These are phyloP conservation scores for Acropternis orthonyx DNA, from an alignment of 2,797 vertebrate species.

Conservation along the genomic window DNA sequence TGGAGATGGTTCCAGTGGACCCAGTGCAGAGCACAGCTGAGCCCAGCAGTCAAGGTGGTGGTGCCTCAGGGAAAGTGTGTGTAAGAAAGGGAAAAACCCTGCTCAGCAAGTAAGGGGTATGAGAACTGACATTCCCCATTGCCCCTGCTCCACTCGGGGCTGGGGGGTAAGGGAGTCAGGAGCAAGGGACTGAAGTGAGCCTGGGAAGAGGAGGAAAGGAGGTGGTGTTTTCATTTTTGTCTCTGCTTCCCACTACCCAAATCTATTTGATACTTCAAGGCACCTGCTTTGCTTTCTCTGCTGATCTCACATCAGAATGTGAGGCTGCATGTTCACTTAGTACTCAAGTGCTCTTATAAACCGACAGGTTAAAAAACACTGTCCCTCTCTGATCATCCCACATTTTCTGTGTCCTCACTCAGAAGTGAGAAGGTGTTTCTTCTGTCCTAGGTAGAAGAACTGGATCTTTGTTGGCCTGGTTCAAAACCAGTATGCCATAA, in stretches of 20 bases:
- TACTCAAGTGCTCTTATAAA: background rate
- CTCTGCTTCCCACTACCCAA: background rate
- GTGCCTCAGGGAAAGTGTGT: background rate
- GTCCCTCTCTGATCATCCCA: background rate
- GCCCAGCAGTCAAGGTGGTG: background rate
- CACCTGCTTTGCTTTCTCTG: background rate
- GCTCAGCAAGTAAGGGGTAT: background rate
- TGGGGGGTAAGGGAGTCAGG: background rate
- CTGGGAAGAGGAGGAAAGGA: background rate
- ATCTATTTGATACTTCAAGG: background rate
- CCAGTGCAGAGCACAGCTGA: background rate
- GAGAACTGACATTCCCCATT: background rate
- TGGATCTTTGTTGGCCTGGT: background rate
- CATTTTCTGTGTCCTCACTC: background rate
- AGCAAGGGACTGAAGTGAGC: fast-evolving
- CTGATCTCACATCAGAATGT: background rate
- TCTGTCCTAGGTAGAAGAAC: background rate
- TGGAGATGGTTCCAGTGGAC: fast-evolving
- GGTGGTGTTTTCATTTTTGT: background rate
- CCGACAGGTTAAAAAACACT: background rate
- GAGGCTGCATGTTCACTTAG: background rate
- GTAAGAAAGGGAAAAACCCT: background rate
- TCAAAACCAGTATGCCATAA: background rate
- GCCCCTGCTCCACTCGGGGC: fast-evolving
- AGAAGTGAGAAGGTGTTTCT: background rate